A percentile compares a stretch with the other conserved stretches of the same genome.
Evolutionary conservation across 2,888 invertebrate species (phyloP).

Genomic region (Ischnus inquisitorius): DNA sequence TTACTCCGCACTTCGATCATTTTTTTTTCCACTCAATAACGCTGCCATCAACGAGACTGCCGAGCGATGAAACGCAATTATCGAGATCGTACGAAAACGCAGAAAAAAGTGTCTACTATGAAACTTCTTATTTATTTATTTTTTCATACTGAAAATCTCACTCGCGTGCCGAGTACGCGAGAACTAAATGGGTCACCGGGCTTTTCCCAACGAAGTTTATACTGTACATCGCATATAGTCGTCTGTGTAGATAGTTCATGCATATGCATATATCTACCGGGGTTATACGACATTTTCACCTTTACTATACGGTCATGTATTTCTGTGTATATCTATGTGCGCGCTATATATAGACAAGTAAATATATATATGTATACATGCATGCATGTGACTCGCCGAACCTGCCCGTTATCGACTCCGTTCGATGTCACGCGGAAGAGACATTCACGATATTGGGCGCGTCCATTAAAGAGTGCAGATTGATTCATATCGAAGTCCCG

Average conservation of each 20-base stretch:
- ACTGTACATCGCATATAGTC: neutral
- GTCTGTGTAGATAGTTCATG: neutral
- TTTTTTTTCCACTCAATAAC: too few species aligned
- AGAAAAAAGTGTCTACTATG: neutral
- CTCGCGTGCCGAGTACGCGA: neutral
- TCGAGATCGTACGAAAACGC: neutral
- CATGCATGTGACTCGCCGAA: neutral
- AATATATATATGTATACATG: neutral
- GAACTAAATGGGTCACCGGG: conserved; percentile 15
- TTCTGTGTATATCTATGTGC: neutral
- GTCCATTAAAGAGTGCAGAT: conserved; percentile 58
- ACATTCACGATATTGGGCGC: conserved; percentile 54
- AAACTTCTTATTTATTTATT: neutral
- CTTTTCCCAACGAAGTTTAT: neutral
- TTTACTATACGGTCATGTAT: neutral
- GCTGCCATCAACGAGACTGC: neutral
- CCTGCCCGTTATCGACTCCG: conserved; percentile 11
- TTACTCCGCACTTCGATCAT: too few species aligned
- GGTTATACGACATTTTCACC: neutral
- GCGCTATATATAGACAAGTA: neutral
- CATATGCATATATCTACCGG: neutral
- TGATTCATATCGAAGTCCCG: conserved; percentile 54
- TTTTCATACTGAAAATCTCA: neutral
- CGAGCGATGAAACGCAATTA: neutral
- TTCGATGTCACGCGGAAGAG: conserved; percentile 12